Evolutionary conservation across 2,113 vertebrate genomes (phyloP).

Genomic region (Jaculus jaculus): DNA sequence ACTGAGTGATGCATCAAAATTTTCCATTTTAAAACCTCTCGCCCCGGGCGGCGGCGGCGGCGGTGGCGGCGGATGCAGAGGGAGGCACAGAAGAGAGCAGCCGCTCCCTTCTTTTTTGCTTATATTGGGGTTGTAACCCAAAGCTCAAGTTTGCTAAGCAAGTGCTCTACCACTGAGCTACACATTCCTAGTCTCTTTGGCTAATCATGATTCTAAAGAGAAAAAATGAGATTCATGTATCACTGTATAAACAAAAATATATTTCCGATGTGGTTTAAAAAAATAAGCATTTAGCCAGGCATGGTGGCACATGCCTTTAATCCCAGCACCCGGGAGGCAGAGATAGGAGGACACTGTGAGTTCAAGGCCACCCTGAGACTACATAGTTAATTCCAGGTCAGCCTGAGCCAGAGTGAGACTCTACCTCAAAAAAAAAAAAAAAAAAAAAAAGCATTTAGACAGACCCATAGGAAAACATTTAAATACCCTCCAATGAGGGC

Average conservation of each 20-base stretch:
- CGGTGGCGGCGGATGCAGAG: too few relatives aligned
- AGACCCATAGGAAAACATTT: conserved; percentile 20
- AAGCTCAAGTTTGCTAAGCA: not conserved
- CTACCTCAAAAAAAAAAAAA: too few relatives aligned
- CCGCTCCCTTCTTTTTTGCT: not conserved
- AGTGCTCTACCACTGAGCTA: not conserved
- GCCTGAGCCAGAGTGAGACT: too few relatives aligned
- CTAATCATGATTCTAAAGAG: conserved; percentile 23
- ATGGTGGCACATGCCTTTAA: too few relatives aligned
- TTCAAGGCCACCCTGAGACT: too few relatives aligned
- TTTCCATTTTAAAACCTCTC: too few relatives aligned
- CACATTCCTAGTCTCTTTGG: not conserved
- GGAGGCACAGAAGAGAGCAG: too few relatives aligned
- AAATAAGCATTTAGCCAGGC: conserved; percentile 13
- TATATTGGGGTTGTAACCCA: not conserved
- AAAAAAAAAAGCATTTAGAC: conserved; percentile 25
- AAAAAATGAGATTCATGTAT: conserved; percentile 44
- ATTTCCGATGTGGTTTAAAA: conserved; percentile 12
- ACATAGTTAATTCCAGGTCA: too few relatives aligned
- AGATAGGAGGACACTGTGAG: too few relatives aligned
- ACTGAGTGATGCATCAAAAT: too few relatives aligned
- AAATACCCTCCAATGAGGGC: not conserved
- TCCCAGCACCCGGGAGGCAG: too few relatives aligned
- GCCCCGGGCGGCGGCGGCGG: too few relatives aligned
- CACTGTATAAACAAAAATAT: conserved; percentile 4